phyloP scores from a whole-genome alignment of 2,113 vertebrate species.

The Platycercus adscitus region DNA sequence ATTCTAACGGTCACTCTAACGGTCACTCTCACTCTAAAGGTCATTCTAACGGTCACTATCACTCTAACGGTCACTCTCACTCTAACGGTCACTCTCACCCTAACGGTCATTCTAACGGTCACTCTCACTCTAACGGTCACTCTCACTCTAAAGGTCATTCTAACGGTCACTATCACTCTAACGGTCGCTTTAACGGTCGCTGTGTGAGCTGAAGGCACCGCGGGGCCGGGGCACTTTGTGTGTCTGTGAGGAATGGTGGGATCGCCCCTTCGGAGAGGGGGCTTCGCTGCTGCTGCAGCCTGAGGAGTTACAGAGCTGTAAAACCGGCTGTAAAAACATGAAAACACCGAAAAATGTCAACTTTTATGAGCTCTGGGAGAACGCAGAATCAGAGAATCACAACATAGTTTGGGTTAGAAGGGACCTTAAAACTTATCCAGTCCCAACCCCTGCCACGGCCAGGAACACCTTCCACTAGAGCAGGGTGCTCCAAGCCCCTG shows the following conservation, averaged over 20 bases:
- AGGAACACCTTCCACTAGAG: not conserved
- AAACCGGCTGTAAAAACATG: not conserved
- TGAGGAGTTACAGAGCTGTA: not conserved
- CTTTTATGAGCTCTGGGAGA: not conserved
- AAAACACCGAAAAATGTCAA: rapidly evolving
- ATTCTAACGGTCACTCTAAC: too few species aligned
- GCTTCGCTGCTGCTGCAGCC: too few species aligned
- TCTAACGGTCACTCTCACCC: too few species aligned
- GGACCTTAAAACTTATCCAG: not conserved
- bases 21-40: too few species aligned
- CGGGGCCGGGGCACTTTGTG: rapidly evolving
- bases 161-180: too few species aligned
- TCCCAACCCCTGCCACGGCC: not conserved
- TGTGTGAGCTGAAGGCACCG: not conserved
- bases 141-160: too few species aligned
- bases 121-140: too few species aligned
- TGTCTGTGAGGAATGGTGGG: not conserved
- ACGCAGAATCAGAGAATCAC: not conserved
- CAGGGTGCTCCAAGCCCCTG: not conserved
- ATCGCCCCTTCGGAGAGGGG: rapidly evolving
- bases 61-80: too few species aligned
- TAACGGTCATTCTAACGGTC: not conserved
- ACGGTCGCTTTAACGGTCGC: not conserved
- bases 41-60: not conserved
- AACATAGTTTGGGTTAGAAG: not conserved